Conservation (phyloP, 1,140 invertebrate species). For the Brachionus angularis region DNA sequence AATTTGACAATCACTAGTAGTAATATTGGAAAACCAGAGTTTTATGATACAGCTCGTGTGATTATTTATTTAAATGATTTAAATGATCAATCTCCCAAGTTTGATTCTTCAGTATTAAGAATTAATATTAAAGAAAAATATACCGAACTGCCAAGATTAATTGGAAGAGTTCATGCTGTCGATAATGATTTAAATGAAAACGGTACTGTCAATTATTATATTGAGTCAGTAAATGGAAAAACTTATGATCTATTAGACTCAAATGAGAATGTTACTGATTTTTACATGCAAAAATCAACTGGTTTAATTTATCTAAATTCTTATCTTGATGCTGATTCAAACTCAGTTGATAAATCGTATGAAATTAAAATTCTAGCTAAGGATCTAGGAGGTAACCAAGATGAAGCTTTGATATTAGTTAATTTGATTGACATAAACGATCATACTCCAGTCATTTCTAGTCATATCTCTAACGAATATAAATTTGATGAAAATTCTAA, state of each 20-base stretch:
- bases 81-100: constrained; percentile 44
- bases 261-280: constrained; percentile 14
- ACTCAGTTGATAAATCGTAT: constrained; percentile 5
- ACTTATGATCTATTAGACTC: neutral
- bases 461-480: neutral
- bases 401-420: constrained; percentile 15
- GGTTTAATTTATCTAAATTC: constrained; percentile 5
- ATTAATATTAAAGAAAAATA: constrained; percentile 24
- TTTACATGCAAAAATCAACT: constrained; percentile 5
- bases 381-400: constrained; percentile 11
- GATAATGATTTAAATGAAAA: constrained; percentile 22
- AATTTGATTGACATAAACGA: constrained; percentile 41
- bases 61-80: constrained; percentile 35
- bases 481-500: constrained; percentile 28
- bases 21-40: constrained; percentile 31
- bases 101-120: neutral
- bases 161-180: constrained; percentile 11
- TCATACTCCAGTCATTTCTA: neutral
- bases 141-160: neutral
- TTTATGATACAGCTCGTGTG: constrained; percentile 28
- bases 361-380: constrained; percentile 8
- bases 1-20: constrained; percentile 33
- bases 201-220: constrained; percentile 31
- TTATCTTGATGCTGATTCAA: constrained; percentile 1
- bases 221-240: constrained; percentile 1